Conservation (phyloP, 2,797 vertebrate species). For the Lemur catta region DNA sequence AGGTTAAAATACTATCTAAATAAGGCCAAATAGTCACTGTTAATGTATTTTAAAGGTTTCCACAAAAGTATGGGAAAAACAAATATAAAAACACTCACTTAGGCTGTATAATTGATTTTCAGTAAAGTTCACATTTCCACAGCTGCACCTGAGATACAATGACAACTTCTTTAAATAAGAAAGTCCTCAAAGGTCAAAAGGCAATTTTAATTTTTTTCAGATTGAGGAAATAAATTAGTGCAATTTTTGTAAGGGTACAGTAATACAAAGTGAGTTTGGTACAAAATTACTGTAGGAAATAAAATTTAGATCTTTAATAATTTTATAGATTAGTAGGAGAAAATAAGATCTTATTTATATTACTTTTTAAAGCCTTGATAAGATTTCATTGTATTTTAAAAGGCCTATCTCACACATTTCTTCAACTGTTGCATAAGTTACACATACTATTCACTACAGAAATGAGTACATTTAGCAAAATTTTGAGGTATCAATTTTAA, state of each 20-base stretch:
- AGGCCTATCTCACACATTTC: background rate
- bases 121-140: background rate
- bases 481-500: background rate
- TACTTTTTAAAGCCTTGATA: background rate
- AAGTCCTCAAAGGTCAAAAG: background rate
- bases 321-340: background rate
- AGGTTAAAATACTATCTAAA: background rate
- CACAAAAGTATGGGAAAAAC: background rate
- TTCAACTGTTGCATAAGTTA: background rate
- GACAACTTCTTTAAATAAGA: background rate
- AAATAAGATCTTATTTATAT: background rate
- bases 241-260: background rate
- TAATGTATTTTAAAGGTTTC: background rate
- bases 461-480: background rate
- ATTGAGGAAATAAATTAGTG: background rate
- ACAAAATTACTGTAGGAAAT: background rate
- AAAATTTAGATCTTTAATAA: background rate
- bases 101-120: background rate
- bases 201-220: background rate
- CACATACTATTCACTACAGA: background rate
- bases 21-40: background rate
- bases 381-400: background rate
- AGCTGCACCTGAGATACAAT: background rate
- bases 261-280: background rate
- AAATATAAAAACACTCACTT: background rate